Evolutionary conservation across 92 coral and sea anemone species (phyloP), one percentile per base, ranked within the genome.

Genomic region (Palythoa grandiflora): DNA sequence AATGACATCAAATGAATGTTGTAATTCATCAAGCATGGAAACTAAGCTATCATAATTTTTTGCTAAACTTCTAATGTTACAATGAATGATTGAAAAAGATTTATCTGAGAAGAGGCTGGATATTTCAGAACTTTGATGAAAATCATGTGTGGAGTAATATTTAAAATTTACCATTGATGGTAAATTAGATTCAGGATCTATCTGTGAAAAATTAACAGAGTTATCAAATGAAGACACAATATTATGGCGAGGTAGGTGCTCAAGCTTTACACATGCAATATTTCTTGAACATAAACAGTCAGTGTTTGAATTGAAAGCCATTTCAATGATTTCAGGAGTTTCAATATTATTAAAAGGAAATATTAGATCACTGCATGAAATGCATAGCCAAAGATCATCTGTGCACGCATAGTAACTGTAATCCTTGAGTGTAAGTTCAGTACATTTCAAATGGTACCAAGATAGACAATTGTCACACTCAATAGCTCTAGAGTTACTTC

Each of bases 31-130:
- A n/a, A 89, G 55, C 83, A 83, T 73, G n/a, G 77, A 75, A 6
- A 61, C 52, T 75, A 89, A 74, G 39, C 54, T 78, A 15, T 88
- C 87, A 88, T 73, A 72, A 80, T 88, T 81, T 40, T 73, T 66
- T 60, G 85, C 78, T 60, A 89, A 37, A 20, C 91, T 83, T 89
- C 88, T 59, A 68, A 80, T 88, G 71, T 89, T 89, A 38, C 77
- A 89, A 68, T 89, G 91, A 11, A 89, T 50, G 51, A 65, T 53
- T 73, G 91, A 83, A 38, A 89, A 83, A 38, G 71, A 63, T 47
- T 89, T 83, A 10, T 72, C 35, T 17, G 83, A 60, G 38, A 85
- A 70, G 84, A 79, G 73, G 50, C 70, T 83, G 21, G 61, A 21
- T 50, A 77, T 77, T 77, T 77, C 68, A 52, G 68, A 19, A 77